Base-by-base conservation (phyloP, 2,113 vertebrate species). In the Cricetomys ansorgei region DNA sequence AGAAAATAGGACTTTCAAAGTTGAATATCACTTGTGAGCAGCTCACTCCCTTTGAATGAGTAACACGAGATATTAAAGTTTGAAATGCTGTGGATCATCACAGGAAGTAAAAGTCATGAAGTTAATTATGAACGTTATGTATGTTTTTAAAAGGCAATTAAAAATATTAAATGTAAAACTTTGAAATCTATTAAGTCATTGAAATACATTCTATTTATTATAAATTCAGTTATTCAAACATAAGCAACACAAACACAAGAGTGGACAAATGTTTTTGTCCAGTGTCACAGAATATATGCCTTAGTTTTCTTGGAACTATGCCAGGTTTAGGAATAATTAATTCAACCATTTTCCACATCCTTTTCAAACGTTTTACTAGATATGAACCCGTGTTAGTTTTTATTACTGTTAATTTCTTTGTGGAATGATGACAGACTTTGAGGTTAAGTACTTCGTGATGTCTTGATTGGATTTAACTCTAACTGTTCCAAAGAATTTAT, bases 41-140 rank as follows among this genome's bases (percentile, higher is more conserved):
- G 69, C 62, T 95, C 89, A 65, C 65, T 69, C 72, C 73, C 91
- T 92, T 85, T 94, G 91, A 96, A 93, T 95, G 92, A 95, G 75
- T 93, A 89, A 79, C 23, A 77, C 25, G 75, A 94, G 96, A 91
- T 27, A 92, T 77, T 40, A 79, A 45, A 16, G 62, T 91, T 97
- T 93, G 93, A 80, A 96, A 94, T 88, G 69, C 29, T 57, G n/a
- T 80, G 95, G 43, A 48, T 96, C 80, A 94, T 83, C 87, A 92
- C 89, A 91, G 95, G 92, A 95, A 97, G 55, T 75, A 3, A 5
- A 84, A 40, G 40, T 34, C 62, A 93, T 53, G 53, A 86, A 81
- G 65, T 85, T 95, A 94, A 93, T 86, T 91, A 13, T 0, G 6
- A 94, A n/a, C n/a, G n/a, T n/a, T n/a, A n/a, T n/a, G n/a, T n/a